phyloP scores from a whole-genome alignment of 2,888 invertebrate genomes.

The Tachina fera region DNA sequence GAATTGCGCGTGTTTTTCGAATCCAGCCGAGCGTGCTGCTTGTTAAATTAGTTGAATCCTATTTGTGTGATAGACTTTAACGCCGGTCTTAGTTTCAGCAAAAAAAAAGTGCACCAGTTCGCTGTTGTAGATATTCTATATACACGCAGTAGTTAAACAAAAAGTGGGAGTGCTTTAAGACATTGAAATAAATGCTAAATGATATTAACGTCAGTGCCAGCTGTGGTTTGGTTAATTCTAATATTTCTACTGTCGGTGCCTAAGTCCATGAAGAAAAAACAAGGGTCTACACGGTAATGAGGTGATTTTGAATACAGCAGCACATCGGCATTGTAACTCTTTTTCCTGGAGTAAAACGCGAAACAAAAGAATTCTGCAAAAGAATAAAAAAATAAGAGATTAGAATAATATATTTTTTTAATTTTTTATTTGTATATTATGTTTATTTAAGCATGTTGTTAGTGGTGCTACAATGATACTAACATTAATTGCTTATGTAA shows the following conservation, averaged over 20 bases:
- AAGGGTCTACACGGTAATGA: constrained; percentile 16
- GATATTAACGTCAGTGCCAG: constrained; percentile 49
- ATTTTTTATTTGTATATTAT: constrained; percentile 12
- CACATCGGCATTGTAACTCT: constrained; percentile 9
- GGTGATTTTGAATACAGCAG: not conserved
- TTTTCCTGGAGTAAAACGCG: not conserved
- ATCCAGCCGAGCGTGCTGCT: constrained; percentile 66
- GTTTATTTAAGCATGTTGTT: not conserved
- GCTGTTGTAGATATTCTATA: constrained; percentile 36
- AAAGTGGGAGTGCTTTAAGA: constrained; percentile 36
- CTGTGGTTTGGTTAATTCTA: constrained; percentile 66
- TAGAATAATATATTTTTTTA: constrained; percentile 30
- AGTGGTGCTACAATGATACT: too few species aligned
- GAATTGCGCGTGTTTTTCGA: constrained; percentile 55
- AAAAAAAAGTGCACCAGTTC: constrained; percentile 15
- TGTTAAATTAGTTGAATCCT: constrained; percentile 18
- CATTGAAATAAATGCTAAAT: constrained; percentile 48
- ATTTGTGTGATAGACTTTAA: constrained; percentile 12
- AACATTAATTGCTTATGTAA: too few species aligned
- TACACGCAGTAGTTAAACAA: constrained; percentile 10
- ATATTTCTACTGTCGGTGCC: constrained; percentile 70
- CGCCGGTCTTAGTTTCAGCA: constrained; percentile 34
- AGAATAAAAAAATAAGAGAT: constrained; percentile 67
- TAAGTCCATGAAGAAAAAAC: constrained; percentile 69
- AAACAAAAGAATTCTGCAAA: constrained; percentile 71